Evolutionary conservation across 2,888 invertebrate genomes (phyloP), one percentile per base, ranked within the genome.

Genomic region (Calameuta pallipes): DNA sequence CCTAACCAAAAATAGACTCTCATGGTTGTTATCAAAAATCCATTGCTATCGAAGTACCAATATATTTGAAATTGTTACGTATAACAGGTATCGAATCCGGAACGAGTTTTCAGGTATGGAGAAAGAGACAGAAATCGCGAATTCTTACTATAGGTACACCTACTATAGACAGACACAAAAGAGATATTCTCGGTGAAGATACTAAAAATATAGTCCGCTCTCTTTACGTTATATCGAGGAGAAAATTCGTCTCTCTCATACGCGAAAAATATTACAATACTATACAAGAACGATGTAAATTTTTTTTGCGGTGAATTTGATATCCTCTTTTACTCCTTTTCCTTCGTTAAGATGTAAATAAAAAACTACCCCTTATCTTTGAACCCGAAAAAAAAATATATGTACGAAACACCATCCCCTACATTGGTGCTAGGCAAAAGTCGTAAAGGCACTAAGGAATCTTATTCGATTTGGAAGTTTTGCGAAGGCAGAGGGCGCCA

Each of bases 391-490:
- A 56, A 23, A 23, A 23, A 9, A 23, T 6, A 56, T 23, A 23
- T 9, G 9, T 1, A 56, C 23, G 9, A 83, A 83, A 83, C 82
- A 82, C 77, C 78, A 78, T 74, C 75, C 75, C 75, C 34, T 75
- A 74, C 74, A 82, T 79, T 77, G 76, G 76, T 71, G 78, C 76
- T 23, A 0, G 56, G 56, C 56, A 23, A 1, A 23, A 23, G 9
- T 9, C 23, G 9, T 56, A 56, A 56, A 56, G 56, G 56, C 23
- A 56, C 23, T 56, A 56, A 56, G 74, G 83, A 83, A 87, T 86
- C 85, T 88, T 88, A 87, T 87, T 87, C 86, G 85, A 87, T 88
- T 86, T 80, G 82, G 82, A 86, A 88, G 87, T 87, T 87, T 84
- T 81, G 83, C 82, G 82, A 82, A 83, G 80, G 82, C 23, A 35